Conservation (phyloP, 2,797 vertebrate genomes). For the Chrysocyon brachyurus region DNA sequence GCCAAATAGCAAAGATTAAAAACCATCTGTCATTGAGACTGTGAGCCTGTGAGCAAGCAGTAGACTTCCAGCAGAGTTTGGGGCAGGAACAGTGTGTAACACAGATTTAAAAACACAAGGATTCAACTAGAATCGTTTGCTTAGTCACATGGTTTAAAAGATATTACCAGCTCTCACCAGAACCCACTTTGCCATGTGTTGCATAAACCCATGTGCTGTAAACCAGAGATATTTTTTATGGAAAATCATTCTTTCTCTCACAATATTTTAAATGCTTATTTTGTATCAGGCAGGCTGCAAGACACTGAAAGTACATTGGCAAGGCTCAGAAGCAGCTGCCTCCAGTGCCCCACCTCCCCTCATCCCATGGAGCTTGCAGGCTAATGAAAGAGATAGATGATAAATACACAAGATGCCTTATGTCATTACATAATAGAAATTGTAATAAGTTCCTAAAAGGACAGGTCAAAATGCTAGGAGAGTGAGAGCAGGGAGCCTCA, state of each 20-base stretch:
- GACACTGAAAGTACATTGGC: neutral
- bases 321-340: neutral
- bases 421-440: neutral
- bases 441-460: neutral
- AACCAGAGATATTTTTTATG: neutral
- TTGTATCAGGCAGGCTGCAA: neutral
- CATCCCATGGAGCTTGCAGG: neutral
- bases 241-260: slow-evolving; percentile 11
- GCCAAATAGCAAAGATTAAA: slow-evolving; percentile 72
- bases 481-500: neutral
- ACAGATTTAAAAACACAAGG: slow-evolving; percentile 28
- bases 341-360: rapidly evolving
- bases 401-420: neutral
- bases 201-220: neutral
- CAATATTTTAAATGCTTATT: neutral
- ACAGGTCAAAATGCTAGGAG: neutral
- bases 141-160: neutral
- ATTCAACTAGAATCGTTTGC: slow-evolving; percentile 2
- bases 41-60: neutral
- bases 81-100: neutral
- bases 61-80: slow-evolving; percentile 52
- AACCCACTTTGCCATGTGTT: neutral
- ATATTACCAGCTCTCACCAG: neutral
- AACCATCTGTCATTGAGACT: slow-evolving; percentile 67
- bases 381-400: neutral